Conservation (phyloP, 2,797 vertebrate genomes). For the Catostomus latipinnis region DNA sequence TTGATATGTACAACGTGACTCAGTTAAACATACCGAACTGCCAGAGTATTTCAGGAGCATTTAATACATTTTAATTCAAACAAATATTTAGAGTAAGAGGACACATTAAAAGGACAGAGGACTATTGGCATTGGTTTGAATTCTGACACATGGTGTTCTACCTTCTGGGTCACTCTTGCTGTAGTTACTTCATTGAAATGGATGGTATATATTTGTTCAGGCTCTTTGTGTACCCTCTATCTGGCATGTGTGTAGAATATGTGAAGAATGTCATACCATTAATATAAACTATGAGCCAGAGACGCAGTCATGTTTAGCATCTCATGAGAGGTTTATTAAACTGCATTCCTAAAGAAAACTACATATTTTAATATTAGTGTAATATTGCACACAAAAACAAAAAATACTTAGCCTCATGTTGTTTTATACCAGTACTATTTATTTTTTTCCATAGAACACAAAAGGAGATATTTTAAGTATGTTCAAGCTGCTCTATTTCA, state of each 20-base stretch:
- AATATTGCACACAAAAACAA: too few species aligned
- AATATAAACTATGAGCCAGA: conserved; percentile 37
- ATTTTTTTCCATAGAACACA: too few species aligned
- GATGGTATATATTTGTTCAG: conserved; percentile 51
- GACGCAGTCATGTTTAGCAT: conserved; percentile 28
- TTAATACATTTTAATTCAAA: conserved; percentile 62
- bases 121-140: conserved; percentile 8
- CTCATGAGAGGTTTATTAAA: conserved; percentile 1
- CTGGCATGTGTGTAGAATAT: conserved; percentile 15
- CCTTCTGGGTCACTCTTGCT: background rate
- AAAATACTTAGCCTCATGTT: too few species aligned
- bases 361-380: too few species aligned
- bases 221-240: conserved; percentile 43
- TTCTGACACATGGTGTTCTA: conserved; percentile 23
- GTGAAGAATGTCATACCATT: conserved; percentile 16
- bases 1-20: conserved; percentile 65
- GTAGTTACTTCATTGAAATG: conserved; percentile 42
- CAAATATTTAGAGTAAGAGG: conserved; percentile 52
- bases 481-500: too few species aligned
- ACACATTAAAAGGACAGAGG: conserved; percentile 31
- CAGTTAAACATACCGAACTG: conserved; percentile 62
- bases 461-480: too few species aligned
- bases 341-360: conserved; percentile 15
- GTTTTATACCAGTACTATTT: too few species aligned
- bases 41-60: conserved; percentile 57